Evolutionary conservation across 1,140 invertebrate genomes (phyloP), one percentile per base, ranked within the genome.

Genomic region (Eumeta japonica): DNA sequence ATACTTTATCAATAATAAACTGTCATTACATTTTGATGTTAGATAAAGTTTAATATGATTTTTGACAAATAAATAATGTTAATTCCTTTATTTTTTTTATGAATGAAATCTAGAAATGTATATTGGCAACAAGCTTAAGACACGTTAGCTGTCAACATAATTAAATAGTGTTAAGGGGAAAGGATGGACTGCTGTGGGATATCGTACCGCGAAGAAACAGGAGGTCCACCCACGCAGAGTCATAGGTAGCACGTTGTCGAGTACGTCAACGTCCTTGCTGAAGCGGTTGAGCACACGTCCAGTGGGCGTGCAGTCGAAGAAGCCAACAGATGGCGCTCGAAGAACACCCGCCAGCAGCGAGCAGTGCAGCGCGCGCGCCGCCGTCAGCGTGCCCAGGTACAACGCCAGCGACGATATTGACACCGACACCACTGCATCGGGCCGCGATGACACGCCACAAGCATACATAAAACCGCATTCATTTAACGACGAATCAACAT

Each of bases 201-300:
- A 29, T 34, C 52, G 57, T 86, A 87, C 86, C 85, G 80, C 75
- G 78, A 80, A 83, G 53, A 87, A 81, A 75, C 83, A 84, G 47
- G 80, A 79, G 52, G 83, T 79, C 83, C 81, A 86, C 45, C 79
- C 83, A 64, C 84, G 75, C 52, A 89, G 62, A 45, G 81, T 83
- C 76, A 80, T 79, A 31, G 87, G 86, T 58, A 90, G 75, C 58
- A 83, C 82, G 58, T 83, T 86, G 76, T 91, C 88, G 58, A 89
- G 74, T 47, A 81, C 80, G 63, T 92, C 88, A 46, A 92, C 79
- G 77, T 92, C 90, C 74, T 88, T 90, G 67, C 83, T 82, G 76
- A 94, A 92, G 53, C 88, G 80, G 77, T 92, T 92, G 50, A 93
- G 76, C 55, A 92, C 82, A 57, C 91, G 80, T 55, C 91, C 91